A percentile compares a stretch with the other conserved stretches of the same genome.
Conservation (phyloP, 2,797 vertebrate species). For the Mormyrus hasselquistii region DNA sequence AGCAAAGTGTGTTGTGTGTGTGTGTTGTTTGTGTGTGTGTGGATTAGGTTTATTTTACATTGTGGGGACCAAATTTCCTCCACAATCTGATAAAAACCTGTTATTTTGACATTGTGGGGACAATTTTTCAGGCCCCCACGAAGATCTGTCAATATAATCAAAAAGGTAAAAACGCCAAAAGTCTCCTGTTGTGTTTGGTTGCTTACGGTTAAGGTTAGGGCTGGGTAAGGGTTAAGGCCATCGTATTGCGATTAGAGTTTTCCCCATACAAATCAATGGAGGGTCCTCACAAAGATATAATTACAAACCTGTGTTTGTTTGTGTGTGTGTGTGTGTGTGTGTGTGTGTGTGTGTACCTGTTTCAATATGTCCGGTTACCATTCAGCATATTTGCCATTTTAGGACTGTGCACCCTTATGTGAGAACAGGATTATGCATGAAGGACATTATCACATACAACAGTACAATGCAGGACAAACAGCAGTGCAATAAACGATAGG, state of each 20-base stretch:
- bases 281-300: background rate
- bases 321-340: slow-evolving; percentile 39
- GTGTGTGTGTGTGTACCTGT: slow-evolving; percentile 32
- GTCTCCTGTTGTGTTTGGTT: background rate
- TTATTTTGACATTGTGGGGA: background rate
- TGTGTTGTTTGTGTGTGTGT: slow-evolving; percentile 22
- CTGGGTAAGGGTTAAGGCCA: background rate
- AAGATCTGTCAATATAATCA: background rate
- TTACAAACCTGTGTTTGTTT: slow-evolving; percentile 38
- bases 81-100: background rate
- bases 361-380: slow-evolving; percentile 45
- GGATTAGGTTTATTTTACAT: background rate
- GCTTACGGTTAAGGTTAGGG: background rate
- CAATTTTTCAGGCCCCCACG: background rate
- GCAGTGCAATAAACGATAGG: background rate
- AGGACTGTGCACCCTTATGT: slow-evolving; percentile 30
- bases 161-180: background rate
- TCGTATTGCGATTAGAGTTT: background rate
- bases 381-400: slow-evolving; percentile 37
- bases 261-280: background rate
- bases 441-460: background rate
- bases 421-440: background rate
- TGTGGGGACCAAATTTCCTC: background rate
- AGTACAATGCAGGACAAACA: background rate
- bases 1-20: slow-evolving; percentile 28